Percentiles rank a stretch among this genome's conserved stretches.
phyloP scores from a whole-genome alignment of 2,113 vertebrate genomes.

The Castor canadensis region DNA sequence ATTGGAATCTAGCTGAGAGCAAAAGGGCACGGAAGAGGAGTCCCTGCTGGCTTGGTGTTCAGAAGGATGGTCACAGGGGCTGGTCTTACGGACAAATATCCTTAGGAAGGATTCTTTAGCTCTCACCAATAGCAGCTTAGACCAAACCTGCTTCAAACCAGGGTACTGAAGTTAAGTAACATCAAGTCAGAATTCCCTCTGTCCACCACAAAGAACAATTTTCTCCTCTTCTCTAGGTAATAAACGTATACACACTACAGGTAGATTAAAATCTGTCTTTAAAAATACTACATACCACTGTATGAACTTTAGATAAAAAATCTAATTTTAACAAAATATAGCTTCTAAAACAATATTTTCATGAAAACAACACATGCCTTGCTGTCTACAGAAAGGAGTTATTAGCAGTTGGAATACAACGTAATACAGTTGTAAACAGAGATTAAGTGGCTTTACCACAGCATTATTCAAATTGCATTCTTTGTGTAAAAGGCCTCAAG shows the following conservation, averaged over 20 bases:
- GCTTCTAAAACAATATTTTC: slow-evolving; percentile 40
- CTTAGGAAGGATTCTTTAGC: neutral
- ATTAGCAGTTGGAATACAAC: slow-evolving; percentile 10
- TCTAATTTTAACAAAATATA: neutral
- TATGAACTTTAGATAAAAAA: neutral
- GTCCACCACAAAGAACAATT: neutral
- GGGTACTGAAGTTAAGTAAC: neutral
- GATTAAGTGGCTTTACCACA: slow-evolving; percentile 23
- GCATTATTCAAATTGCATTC: slow-evolving; percentile 52
- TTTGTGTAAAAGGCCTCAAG: slow-evolving; percentile 57
- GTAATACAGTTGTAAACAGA: slow-evolving; percentile 41
- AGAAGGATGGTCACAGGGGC: neutral
- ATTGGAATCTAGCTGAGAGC: neutral
- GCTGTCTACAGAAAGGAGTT: neutral
- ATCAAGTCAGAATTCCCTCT: neutral
- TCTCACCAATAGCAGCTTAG: neutral
- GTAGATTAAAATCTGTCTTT: neutral
- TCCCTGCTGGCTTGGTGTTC: neutral
- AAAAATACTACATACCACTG: neutral
- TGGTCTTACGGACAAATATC: neutral
- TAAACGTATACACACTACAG: neutral
- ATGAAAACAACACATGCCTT: neutral
- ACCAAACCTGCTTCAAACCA: slow-evolving; percentile 4
- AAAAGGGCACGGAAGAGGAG: neutral
- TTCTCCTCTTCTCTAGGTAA: neutral